Percentiles rank a stretch among this genome's conserved stretches.
phyloP scores from a whole-genome alignment of 2,113 vertebrate genomes.

The Dromas ardeola region DNA sequence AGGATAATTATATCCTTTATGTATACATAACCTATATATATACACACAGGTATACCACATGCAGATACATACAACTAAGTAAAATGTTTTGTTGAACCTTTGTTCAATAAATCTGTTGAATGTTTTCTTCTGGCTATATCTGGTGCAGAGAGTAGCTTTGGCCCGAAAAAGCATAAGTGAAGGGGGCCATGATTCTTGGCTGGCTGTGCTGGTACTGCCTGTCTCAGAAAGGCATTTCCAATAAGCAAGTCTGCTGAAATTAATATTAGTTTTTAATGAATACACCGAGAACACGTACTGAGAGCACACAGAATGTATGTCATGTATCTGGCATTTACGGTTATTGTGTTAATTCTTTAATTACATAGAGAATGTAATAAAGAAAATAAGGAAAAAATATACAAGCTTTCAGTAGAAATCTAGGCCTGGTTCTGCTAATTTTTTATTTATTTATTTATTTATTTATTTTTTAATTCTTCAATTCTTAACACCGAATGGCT shows the following conservation, averaged over 20 bases:
- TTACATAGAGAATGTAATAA: not conserved
- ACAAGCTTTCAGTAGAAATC: not conserved
- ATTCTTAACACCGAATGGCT: fast-evolving
- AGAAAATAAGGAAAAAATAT: not conserved
- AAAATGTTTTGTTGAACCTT: not conserved
- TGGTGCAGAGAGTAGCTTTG: not conserved
- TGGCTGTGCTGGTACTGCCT: not conserved
- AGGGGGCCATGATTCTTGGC: fast-evolving
- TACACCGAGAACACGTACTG: not conserved
- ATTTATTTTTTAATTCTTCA: too few relatives aligned
- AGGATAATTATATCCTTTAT: not conserved
- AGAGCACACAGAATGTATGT: not conserved
- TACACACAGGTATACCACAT: not conserved
- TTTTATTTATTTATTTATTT: too few relatives aligned
- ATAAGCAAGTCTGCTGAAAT: not conserved
- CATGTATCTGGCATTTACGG: not conserved
- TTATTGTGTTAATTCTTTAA: not conserved
- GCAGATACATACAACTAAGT: not conserved
- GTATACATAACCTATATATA: fast-evolving
- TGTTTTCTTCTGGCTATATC: not conserved
- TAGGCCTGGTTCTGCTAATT: not conserved
- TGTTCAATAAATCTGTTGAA: not conserved
- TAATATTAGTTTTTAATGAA: not conserved
- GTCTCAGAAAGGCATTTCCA: not conserved
- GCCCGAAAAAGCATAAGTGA: not conserved